phyloP scores from a whole-genome alignment of 1,140 invertebrate species.

The Eubasilissa regina region DNA sequence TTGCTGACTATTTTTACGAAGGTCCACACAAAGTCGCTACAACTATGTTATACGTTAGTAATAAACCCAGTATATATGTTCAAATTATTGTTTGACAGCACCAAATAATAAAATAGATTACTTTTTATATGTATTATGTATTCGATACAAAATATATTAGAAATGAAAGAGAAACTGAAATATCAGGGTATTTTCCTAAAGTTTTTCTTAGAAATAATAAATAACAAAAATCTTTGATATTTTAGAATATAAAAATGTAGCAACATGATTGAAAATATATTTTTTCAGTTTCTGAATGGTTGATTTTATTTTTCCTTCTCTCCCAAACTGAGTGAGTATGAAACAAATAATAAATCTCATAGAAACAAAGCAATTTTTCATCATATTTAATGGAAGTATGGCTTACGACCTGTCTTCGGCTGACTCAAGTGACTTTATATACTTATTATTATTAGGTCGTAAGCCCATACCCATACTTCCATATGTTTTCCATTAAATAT shows the following conservation, averaged over 20 bases:
- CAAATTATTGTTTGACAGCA: not conserved
- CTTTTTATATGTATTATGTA: constrained; percentile 21
- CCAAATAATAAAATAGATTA: constrained; percentile 24
- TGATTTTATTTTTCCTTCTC: constrained; percentile 7
- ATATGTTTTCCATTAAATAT: too few relatives aligned
- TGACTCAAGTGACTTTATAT: too few relatives aligned
- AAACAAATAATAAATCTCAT: too few relatives aligned
- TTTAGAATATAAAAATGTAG: constrained; percentile 26
- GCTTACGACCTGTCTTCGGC: too few relatives aligned
- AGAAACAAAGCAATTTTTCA: too few relatives aligned
- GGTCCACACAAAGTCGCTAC: too few relatives aligned
- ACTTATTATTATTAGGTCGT: too few relatives aligned
- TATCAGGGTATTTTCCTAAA: constrained; percentile 39
- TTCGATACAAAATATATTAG: constrained; percentile 10
- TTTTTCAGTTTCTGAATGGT: constrained; percentile 26
- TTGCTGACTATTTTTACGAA: too few relatives aligned
- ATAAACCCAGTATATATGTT: not conserved
- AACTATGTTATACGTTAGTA: too few relatives aligned
- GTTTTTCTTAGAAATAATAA: constrained; percentile 16
- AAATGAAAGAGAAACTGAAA: constrained; percentile 29
- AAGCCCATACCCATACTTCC: too few relatives aligned
- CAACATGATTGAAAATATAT: constrained; percentile 38
- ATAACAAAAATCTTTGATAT: constrained; percentile 25
- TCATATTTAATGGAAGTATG: too few relatives aligned
- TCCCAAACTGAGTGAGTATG: not conserved